phyloP scores from a whole-genome alignment of 1,140 invertebrate genomes.

The Scylla paramamosain region DNA sequence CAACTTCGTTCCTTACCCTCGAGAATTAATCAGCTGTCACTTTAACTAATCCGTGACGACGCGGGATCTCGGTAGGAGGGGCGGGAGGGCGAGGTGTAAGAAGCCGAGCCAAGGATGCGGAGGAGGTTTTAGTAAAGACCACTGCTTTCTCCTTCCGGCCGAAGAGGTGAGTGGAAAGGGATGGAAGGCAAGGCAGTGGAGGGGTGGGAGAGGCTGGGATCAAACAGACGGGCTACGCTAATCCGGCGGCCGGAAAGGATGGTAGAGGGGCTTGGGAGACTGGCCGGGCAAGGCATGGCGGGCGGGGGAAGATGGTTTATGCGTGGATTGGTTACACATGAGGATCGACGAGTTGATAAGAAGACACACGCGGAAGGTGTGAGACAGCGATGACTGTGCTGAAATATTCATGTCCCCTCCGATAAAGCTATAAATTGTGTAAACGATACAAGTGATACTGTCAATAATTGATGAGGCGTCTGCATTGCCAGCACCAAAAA shows the following conservation, averaged over 20 bases:
- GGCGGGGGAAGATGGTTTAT: background rate
- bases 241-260: too few relatives aligned
- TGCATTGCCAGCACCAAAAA: background rate
- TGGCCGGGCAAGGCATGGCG: too few relatives aligned
- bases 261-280: too few relatives aligned
- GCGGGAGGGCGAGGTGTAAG: background rate
- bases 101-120: background rate
- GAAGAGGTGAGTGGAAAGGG: too few relatives aligned
- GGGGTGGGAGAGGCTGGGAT: too few relatives aligned
- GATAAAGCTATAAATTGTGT: constrained; percentile 10
- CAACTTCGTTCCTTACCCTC: background rate
- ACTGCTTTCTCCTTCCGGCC: too few relatives aligned
- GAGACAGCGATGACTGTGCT: background rate
- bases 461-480: background rate
- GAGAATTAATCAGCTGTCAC: background rate
- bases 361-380: background rate
- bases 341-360: background rate
- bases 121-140: background rate
- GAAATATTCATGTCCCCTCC: background rate
- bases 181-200: too few relatives aligned
- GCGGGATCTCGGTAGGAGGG: background rate
- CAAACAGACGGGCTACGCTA: too few relatives aligned
- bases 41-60: constrained; percentile 22
- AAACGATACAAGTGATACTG: background rate
- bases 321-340: background rate